These are phyloP conservation scores for Labeo catla DNA, from an alignment of 2,113 vertebrate genomes.

Conservation along the genomic window DNA sequence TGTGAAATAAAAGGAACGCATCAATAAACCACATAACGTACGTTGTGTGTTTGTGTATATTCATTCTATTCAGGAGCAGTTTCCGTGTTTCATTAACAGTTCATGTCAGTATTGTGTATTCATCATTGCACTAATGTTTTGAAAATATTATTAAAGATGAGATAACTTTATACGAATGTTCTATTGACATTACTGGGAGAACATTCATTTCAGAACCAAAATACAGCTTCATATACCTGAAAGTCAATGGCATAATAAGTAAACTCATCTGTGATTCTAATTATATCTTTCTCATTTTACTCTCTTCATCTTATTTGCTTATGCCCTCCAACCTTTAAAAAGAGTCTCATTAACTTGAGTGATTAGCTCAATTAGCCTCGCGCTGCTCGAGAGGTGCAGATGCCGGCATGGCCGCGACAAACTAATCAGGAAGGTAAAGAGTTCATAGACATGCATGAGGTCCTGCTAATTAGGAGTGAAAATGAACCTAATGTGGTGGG, in stretches of 20 bases:
- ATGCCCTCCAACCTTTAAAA: slow-evolving; percentile 33
- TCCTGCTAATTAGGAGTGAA: slow-evolving; percentile 68
- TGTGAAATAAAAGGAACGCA: too few relatives aligned
- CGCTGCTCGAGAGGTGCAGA: slow-evolving; percentile 40
- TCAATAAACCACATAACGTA: too few relatives aligned
- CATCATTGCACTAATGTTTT: too few relatives aligned
- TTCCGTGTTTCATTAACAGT: too few relatives aligned
- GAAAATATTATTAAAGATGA: not conserved
- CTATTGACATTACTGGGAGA: not conserved
- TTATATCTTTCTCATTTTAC: slow-evolving; percentile 19
- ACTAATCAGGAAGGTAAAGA: slow-evolving; percentile 63
- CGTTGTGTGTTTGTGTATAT: too few relatives aligned
- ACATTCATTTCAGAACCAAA: not conserved
- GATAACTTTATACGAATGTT: not conserved
- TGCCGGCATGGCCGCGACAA: slow-evolving; percentile 52
- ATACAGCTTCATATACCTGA: not conserved
- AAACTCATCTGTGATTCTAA: slow-evolving; percentile 11
- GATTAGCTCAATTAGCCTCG: slow-evolving; percentile 68
- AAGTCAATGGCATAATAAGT: not conserved
- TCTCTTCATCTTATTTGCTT: slow-evolving; percentile 32
- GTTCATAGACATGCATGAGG: slow-evolving; percentile 59
- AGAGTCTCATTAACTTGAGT: slow-evolving; percentile 65
- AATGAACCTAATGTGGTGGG: slow-evolving; percentile 63
- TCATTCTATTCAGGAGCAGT: too few relatives aligned
- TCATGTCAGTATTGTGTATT: too few relatives aligned